Base-by-base conservation (phyloP, 1,140 invertebrate species). In the Drosophila asahinai region DNA sequence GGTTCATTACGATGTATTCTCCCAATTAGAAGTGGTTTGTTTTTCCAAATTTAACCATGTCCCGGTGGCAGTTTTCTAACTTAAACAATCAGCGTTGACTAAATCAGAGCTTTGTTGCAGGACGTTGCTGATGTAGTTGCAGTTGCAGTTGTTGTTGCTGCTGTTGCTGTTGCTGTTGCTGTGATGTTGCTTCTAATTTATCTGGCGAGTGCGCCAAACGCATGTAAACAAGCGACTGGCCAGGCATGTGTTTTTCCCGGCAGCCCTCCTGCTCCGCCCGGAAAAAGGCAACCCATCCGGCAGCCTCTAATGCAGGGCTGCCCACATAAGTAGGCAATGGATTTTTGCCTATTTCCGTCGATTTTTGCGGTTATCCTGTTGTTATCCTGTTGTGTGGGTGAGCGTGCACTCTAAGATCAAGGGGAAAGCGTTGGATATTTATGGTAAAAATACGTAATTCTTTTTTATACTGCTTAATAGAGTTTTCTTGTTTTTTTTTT, bases 131-230 rank as follows among this genome's bases (percentile, higher is more conserved):
- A 33, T 59, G 72, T 45, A 57, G 59, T 14, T 68, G 67, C 47
- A 54, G 40, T 38, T 52, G 27, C 27, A 19, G 63, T 61, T 58
- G 42, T 12, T 62, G 51, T 33, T 57, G 70, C 12, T 57, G 40
- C 19, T 33, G 64, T n/a, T 17, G 36, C 36, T 33, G 64, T n/a
- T 17, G 36, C 36, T 60, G 42, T 9, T 51, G 49, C 17, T 61
- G 68, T 54, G 54, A 68, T 71, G 67, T 70, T 72, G 70, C 80
- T 89, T 17, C 71, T 89, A 82, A 89, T 89, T 89, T 89, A 90
- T 89, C 87, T 90, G 86, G 73, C 62, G 65, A 83, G 83, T 82
- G 83, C 84, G 77, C 84, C 83, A 89, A 87, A 83, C 73, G 73
- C 83, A 83, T 87, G 83, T 87, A 89, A 87, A 87, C 84, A 89